phyloP scores from a whole-genome alignment of 2,888 invertebrate species.

The Vannuccia rotundouncinata region DNA sequence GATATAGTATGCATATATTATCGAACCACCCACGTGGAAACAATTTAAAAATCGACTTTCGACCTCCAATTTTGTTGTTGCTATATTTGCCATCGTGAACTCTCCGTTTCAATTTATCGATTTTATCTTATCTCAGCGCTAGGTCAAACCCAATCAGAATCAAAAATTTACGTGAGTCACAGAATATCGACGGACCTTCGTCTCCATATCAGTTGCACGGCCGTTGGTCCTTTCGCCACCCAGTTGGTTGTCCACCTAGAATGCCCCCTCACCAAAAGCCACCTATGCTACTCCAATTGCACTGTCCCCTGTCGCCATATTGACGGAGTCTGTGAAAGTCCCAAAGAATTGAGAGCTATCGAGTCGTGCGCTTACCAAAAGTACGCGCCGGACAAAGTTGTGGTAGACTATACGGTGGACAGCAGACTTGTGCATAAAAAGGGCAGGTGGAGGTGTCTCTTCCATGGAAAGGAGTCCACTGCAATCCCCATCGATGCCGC shows the following conservation, averaged over 20 bases:
- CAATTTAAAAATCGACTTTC: no score
- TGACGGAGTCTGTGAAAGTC: not conserved
- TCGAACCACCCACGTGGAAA: no score
- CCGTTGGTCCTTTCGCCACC: not conserved
- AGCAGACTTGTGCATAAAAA: not conserved
- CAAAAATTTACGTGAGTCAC: not conserved
- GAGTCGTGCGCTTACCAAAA: not conserved
- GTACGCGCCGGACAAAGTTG: not conserved
- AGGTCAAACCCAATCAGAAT: not conserved
- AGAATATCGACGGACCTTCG: not conserved
- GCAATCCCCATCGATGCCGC: not conserved
- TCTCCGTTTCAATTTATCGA: no score
- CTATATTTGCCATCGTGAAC: no score
- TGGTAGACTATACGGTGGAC: not conserved
- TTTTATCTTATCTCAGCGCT: no score
- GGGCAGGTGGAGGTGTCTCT: not conserved
- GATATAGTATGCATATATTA: no score
- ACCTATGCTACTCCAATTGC: not conserved
- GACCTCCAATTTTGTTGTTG: no score
- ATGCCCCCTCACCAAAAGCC: not conserved
- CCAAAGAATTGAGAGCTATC: not conserved
- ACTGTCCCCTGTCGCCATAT: not conserved
- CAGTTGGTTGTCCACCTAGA: not conserved
- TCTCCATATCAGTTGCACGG: not conserved
- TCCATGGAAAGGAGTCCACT: not conserved